Conservation (phyloP, 2,113 vertebrate species). For the Corythoichthys intestinalis region DNA sequence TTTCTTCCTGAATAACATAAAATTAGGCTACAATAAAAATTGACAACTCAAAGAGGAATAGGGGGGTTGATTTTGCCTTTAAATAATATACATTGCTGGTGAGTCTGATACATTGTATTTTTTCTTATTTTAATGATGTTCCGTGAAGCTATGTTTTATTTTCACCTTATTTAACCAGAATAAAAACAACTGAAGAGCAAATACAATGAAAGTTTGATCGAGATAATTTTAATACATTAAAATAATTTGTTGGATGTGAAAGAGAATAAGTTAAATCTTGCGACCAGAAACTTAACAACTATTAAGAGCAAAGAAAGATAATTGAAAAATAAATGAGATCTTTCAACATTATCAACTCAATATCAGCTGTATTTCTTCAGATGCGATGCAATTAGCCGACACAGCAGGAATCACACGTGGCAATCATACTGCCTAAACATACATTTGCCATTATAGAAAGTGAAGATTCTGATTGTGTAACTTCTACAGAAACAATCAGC, state of each 20-base stretch:
- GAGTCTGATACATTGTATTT: no score
- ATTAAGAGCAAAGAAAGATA: constrained; percentile 71
- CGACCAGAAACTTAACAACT: constrained; percentile 72
- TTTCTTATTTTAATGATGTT: no score
- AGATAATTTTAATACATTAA: neutral
- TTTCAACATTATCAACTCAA: constrained; percentile 30
- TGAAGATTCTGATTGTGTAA: constrained; percentile 49
- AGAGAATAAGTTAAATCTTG: neutral
- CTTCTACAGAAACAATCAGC: constrained; percentile 47
- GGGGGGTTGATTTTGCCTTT: no score
- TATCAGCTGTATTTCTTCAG: neutral
- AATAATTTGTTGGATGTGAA: neutral
- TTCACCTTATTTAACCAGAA: no score
- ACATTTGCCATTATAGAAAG: constrained; percentile 51
- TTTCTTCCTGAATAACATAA: no score
- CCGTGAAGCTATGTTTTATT: no score
- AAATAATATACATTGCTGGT: no score
- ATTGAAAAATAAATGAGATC: constrained; percentile 52
- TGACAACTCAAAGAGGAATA: no score
- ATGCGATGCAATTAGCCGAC: constrained; percentile 48
- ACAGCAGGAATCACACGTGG: constrained; percentile 63
- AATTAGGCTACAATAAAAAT: no score
- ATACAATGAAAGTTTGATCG: no score
- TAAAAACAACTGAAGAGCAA: no score
- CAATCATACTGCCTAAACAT: constrained; percentile 55